Conservation (phyloP, 1,140 invertebrate species). For the Drosophila lacteicornis region DNA sequence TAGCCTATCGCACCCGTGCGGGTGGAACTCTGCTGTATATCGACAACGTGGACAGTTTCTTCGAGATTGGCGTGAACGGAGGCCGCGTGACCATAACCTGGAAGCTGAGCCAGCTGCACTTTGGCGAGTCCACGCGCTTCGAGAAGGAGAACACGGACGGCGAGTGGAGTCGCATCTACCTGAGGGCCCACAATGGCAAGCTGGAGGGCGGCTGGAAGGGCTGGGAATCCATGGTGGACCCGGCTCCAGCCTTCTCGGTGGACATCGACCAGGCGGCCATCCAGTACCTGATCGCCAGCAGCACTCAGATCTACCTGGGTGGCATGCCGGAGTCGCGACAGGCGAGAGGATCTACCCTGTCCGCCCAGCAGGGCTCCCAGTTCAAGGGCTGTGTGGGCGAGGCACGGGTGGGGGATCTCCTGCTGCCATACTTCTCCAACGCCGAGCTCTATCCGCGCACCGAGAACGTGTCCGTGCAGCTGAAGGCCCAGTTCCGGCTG, state of each 20-base stretch:
- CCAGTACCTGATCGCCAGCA: constrained; percentile 76
- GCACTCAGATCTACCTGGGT: constrained; percentile 76
- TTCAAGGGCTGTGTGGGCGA: constrained; percentile 96
- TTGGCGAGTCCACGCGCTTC: constrained; percentile 86
- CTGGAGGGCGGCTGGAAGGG: constrained; percentile 85
- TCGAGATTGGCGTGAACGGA: constrained; percentile 89
- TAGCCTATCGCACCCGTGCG: constrained; percentile 89
- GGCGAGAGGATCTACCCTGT: constrained; percentile 72
- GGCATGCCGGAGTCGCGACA: constrained; percentile 76
- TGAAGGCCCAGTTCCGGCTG: constrained; percentile 73
- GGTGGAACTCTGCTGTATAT: constrained; percentile 90
- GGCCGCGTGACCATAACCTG: constrained; percentile 89
- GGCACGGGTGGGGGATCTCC: constrained; percentile 92
- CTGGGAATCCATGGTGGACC: constrained; percentile 82
- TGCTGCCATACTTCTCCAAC: constrained; percentile 95
- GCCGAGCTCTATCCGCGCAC: constrained; percentile 88
- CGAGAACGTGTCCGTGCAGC: constrained; percentile 84
- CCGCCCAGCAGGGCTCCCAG: constrained; percentile 85
- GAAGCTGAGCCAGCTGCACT: constrained; percentile 86
- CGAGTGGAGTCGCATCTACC: constrained; percentile 89
- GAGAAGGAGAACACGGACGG: constrained; percentile 87
- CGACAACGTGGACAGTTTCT: constrained; percentile 86
- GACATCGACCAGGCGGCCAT: constrained; percentile 77
- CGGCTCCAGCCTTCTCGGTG: constrained; percentile 71
- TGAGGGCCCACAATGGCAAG: constrained; percentile 86